These are phyloP conservation scores for Arizona elegans DNA, from an alignment of 2,113 vertebrate species.

Conservation along the genomic window DNA sequence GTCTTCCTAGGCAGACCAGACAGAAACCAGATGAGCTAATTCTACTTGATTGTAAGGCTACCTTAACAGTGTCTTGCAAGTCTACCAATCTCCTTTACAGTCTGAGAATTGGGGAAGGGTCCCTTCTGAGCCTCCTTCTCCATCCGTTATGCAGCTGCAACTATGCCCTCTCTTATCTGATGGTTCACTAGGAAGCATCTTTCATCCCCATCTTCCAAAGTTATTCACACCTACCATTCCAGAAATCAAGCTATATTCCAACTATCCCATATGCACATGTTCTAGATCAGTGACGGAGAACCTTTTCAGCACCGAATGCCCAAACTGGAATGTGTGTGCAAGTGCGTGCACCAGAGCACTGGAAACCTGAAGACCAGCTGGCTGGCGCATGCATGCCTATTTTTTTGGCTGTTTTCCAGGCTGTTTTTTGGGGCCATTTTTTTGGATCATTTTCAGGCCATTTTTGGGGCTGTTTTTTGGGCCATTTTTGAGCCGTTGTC, in stretches of 20 bases:
- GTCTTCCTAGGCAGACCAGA: not conserved
- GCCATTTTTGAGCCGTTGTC: too few species aligned
- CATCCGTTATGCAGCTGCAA: not conserved
- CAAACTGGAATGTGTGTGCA: too few species aligned
- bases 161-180: not conserved
- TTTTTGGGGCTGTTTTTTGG: too few species aligned
- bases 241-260: not conserved
- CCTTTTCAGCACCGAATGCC: too few species aligned
- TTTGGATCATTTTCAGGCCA: too few species aligned
- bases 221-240: not conserved
- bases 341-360: too few species aligned
- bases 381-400: too few species aligned
- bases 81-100: not conserved
- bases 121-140: not conserved
- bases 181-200: not conserved
- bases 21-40: not conserved
- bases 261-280: not conserved
- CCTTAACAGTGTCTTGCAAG: not conserved
- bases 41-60: not conserved
- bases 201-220: not conserved
- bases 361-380: too few species aligned
- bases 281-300: too few species aligned
- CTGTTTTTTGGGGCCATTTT: too few species aligned
- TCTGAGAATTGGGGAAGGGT: not conserved
- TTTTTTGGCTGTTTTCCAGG: too few species aligned